phyloP scores from a whole-genome alignment of 2,888 invertebrate species.

The Subacronicta megacephala region DNA sequence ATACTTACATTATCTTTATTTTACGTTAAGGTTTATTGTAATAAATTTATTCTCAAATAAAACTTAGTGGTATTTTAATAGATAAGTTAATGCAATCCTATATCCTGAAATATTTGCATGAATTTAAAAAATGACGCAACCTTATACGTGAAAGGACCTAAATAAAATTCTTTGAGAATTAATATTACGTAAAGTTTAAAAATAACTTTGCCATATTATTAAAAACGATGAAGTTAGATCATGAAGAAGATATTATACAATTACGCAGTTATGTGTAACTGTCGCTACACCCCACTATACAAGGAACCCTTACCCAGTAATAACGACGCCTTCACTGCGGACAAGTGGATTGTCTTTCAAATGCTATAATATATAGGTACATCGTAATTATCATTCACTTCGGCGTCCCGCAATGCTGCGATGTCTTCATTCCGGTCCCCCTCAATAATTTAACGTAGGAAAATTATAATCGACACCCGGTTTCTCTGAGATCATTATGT shows the following conservation, averaged over 20 bases:
- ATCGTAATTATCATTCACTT: slow-evolving; percentile 11
- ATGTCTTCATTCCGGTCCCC: slow-evolving; percentile 23
- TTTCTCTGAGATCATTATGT: slow-evolving; percentile 1
- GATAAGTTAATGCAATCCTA: too few species aligned
- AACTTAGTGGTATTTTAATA: too few species aligned
- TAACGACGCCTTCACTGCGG: slow-evolving; percentile 1
- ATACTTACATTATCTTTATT: slow-evolving; percentile 12
- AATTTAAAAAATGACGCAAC: too few species aligned
- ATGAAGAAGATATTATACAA: too few species aligned
- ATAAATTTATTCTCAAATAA: slow-evolving; percentile 10
- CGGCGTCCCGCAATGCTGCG: slow-evolving; percentile 5
- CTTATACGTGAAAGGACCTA: too few species aligned
- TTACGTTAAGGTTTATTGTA: slow-evolving; percentile 10
- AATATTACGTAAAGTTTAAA: too few species aligned
- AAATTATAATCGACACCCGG: slow-evolving; percentile 12
- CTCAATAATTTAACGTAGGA: slow-evolving; percentile 5
- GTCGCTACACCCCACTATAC: not conserved
- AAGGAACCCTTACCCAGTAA: not conserved
- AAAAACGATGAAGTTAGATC: too few species aligned
- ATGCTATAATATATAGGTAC: too few species aligned
- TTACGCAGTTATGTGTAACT: too few species aligned
- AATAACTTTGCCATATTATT: too few species aligned
- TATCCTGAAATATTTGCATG: too few species aligned
- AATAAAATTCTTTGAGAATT: too few species aligned
- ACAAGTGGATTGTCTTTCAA: slow-evolving; percentile 2